phyloP scores from a whole-genome alignment of 2,113 vertebrate species.

The Andinoacara biseriatus region DNA sequence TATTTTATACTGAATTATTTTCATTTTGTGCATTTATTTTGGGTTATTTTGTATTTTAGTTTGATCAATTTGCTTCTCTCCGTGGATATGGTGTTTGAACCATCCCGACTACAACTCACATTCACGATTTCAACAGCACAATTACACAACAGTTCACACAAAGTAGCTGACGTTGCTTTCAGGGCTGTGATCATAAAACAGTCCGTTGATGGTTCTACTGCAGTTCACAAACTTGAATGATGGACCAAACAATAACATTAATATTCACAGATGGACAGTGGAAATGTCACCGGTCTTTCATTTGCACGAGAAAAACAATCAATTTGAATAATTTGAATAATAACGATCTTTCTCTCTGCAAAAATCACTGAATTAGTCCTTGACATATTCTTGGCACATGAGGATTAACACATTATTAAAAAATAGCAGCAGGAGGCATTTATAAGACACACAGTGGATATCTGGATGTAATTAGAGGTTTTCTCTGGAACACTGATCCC shows the following conservation, averaged over 20 bases:
- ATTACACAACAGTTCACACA: background rate
- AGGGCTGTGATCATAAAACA: too few relatives aligned
- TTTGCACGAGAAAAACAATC: background rate
- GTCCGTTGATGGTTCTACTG: too few relatives aligned
- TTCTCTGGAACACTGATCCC: background rate
- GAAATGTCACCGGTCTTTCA: background rate
- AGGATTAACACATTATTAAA: background rate
- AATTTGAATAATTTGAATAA: background rate
- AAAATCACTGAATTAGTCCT: background rate
- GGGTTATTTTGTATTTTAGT: background rate
- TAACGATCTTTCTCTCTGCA: background rate
- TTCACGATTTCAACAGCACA: background rate
- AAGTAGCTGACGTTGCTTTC: too few relatives aligned
- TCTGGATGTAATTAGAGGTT: constrained; percentile 9
- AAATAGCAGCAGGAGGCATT: background rate
- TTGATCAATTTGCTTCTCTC: background rate
- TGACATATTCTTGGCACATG: background rate
- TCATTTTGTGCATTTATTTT: background rate
- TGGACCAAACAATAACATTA: background rate
- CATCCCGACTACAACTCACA: background rate
- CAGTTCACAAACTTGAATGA: background rate
- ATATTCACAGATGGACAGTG: background rate
- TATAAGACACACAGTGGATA: background rate
- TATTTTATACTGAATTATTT: background rate
- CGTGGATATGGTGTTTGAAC: background rate